These are phyloP conservation scores for Erythrolamprus reginae DNA, from an alignment of 2,113 vertebrate genomes.

Conservation along the genomic window DNA sequence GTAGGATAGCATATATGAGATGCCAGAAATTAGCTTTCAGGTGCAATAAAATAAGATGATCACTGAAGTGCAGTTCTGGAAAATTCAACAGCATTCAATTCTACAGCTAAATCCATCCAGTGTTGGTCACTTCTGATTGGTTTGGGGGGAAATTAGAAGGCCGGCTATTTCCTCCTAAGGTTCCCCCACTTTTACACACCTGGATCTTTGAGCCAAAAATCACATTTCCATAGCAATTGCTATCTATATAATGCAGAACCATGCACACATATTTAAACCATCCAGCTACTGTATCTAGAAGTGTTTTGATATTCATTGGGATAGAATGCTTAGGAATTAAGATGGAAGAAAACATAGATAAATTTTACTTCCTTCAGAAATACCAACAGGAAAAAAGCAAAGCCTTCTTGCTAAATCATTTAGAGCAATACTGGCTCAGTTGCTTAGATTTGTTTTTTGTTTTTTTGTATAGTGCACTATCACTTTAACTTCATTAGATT, in stretches of 20 bases:
- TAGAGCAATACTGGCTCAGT: background rate
- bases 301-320: background rate
- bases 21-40: background rate
- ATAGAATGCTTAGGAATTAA: background rate
- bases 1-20: background rate
- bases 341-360: background rate
- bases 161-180: background rate
- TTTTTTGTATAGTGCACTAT: background rate
- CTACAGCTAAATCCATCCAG: background rate
- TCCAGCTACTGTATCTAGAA: background rate
- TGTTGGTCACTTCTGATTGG: background rate
- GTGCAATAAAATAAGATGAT: background rate
- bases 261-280: background rate
- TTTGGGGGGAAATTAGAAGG: background rate
- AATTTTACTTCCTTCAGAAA: background rate
- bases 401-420: background rate
- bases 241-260: background rate
- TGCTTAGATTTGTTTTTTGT: background rate
- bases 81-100: background rate
- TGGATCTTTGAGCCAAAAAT: background rate
- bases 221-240: background rate
- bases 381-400: background rate
- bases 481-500: background rate
- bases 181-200: background rate
- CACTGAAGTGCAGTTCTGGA: background rate